Evolutionary conservation across 2,797 vertebrate genomes (phyloP).

Genomic region (Saxicola maurus): DNA sequence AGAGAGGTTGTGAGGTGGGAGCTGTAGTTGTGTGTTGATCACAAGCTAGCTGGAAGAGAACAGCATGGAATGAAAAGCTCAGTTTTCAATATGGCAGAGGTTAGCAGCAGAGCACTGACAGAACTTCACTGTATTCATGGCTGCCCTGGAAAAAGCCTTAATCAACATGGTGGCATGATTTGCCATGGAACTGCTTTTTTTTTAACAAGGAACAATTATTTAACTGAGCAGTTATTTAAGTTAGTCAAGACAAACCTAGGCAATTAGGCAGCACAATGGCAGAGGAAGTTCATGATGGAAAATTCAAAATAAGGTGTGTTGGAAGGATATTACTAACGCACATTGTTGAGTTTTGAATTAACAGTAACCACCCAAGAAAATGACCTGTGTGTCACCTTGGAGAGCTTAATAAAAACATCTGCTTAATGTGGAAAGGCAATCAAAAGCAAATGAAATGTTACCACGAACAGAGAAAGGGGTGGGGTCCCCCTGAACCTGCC

Average conservation of each 20-base stretch:
- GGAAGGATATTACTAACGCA: constrained; percentile 56
- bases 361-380: constrained; percentile 58
- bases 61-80: background rate
- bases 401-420: constrained; percentile 50
- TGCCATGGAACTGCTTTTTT: background rate
- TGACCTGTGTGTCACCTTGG: constrained; percentile 45
- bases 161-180: background rate
- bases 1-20: background rate
- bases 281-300: constrained; percentile 51
- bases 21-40: background rate
- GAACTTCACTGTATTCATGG: background rate
- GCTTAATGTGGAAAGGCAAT: constrained; percentile 29
- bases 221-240: background rate
- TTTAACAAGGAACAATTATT: background rate
- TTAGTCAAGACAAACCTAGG: constrained; percentile 19
- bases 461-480: background rate
- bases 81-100: background rate
- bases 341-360: constrained; percentile 51
- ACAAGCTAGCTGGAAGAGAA: background rate
- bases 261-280: constrained; percentile 49
- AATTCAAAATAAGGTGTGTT: constrained; percentile 48
- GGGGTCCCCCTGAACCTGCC: background rate
- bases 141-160: background rate
- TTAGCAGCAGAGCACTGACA: background rate
- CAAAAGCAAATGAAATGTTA: background rate